These are phyloP conservation scores for Elysia crispata DNA, from an alignment of 2,888 invertebrate genomes.

Conservation along the genomic window DNA sequence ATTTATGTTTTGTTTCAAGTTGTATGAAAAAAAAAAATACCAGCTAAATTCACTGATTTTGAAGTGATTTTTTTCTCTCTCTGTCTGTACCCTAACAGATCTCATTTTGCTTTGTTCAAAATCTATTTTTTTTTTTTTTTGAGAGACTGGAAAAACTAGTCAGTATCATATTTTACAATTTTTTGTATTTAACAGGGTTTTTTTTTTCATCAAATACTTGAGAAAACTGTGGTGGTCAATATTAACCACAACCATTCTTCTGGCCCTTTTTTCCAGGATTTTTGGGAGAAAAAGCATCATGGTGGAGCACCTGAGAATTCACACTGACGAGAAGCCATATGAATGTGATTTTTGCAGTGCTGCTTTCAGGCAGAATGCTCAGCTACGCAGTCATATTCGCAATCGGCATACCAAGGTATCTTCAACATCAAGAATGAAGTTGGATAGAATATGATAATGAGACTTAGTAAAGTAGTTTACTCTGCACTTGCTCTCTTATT, in stretches of 20 bases:
- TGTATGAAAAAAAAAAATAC: too few relatives aligned
- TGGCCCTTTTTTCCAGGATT: conserved; percentile 30
- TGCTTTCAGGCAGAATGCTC: conserved; percentile 47
- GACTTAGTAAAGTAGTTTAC: too few relatives aligned
- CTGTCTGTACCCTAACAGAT: neutral
- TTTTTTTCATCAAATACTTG: neutral
- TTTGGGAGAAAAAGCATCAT: conserved; percentile 49
- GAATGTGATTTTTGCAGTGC: conserved; percentile 47
- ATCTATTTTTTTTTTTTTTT: too few relatives aligned
- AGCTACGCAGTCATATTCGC: conserved; percentile 45
- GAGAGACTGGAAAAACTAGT: too few relatives aligned
- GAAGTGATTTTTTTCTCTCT: too few relatives aligned
- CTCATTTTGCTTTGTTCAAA: too few relatives aligned
- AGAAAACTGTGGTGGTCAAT: too few relatives aligned
- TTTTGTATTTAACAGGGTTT: neutral
- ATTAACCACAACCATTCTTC: too few relatives aligned
- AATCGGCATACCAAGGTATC: conserved; percentile 46
- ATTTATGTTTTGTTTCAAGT: too few relatives aligned
- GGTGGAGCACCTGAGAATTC: conserved; percentile 46
- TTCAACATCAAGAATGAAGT: neutral
- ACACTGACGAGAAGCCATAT: conserved; percentile 48
- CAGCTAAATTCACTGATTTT: too few relatives aligned
- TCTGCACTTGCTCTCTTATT: too few relatives aligned
- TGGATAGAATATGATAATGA: too few relatives aligned
- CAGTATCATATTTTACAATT: neutral